Conservation (phyloP, 1,140 invertebrate species). For the Bombus soroeensis region DNA sequence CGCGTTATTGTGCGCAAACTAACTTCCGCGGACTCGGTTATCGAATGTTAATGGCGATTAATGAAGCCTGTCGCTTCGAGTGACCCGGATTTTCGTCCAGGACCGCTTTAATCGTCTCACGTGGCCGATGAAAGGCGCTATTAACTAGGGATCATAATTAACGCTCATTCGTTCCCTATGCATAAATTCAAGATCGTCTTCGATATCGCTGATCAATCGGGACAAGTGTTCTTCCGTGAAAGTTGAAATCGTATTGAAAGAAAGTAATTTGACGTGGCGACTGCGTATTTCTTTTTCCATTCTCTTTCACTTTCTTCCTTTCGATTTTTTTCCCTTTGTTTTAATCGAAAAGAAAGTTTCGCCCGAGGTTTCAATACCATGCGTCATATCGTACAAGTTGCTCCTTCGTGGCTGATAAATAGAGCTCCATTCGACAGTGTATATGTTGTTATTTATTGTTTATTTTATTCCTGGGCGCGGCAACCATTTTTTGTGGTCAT, state of each 20-base stretch:
- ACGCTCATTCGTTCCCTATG: not conserved
- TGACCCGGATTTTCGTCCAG: not conserved
- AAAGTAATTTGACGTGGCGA: too few species aligned
- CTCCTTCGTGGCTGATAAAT: not conserved
- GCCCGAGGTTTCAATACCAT: not conserved
- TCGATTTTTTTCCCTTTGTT: not conserved
- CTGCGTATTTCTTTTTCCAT: not conserved
- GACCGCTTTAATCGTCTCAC: not conserved
- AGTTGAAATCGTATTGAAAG: too few species aligned
- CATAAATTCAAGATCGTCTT: too few species aligned
- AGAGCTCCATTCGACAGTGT: not conserved
- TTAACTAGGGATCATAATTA: not conserved
- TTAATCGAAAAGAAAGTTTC: not conserved
- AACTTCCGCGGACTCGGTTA: constrained; percentile 43
- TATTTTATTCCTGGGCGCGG: too few species aligned
- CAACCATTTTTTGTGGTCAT: too few species aligned
- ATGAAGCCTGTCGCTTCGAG: not conserved
- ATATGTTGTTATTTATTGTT: not conserved
- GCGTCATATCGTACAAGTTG: not conserved
- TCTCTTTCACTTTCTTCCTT: not conserved
- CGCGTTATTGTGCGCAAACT: constrained; percentile 66
- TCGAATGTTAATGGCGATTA: constrained; percentile 40
- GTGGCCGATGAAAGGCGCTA: not conserved
- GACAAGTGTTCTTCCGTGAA: too few species aligned
- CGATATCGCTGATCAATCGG: too few species aligned